Evolutionary conservation across 2,888 invertebrate species (phyloP).

Genomic region (Drosophila cyrtoloma): DNA sequence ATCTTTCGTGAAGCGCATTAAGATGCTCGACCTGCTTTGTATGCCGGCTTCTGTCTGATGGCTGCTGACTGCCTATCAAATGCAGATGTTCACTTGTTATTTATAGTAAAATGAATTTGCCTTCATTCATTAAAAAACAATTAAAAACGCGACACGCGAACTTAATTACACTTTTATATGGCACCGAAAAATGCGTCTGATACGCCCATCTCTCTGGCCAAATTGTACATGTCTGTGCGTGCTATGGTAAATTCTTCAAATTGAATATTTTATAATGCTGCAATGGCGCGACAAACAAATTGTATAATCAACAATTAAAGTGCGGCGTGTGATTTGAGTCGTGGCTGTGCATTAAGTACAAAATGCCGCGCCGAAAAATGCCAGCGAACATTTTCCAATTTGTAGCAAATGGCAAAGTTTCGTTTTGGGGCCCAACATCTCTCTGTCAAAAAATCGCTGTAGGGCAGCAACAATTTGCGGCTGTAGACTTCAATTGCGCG

Average conservation of each 20-base stretch:
- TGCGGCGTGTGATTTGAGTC: slow-evolving; percentile 52
- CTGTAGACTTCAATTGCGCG: slow-evolving; percentile 79
- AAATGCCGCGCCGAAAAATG: slow-evolving; percentile 31
- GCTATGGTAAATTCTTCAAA: slow-evolving; percentile 43
- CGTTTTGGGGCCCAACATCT: slow-evolving; percentile 36
- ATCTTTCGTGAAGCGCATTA: not conserved
- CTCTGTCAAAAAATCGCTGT: slow-evolving; percentile 19
- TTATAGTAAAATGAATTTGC: slow-evolving; percentile 57
- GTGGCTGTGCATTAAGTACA: slow-evolving; percentile 59
- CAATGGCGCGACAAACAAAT: slow-evolving; percentile 48
- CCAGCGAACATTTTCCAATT: slow-evolving; percentile 57
- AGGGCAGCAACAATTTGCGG: slow-evolving; percentile 57
- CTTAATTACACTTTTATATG: slow-evolving; percentile 82
- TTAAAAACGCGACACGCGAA: slow-evolving; percentile 79
- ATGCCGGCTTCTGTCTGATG: not conserved
- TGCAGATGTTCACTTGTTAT: slow-evolving; percentile 22
- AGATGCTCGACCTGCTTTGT: not conserved
- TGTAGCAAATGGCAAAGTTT: slow-evolving; percentile 68
- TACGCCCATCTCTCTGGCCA: slow-evolving; percentile 14
- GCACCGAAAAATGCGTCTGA: slow-evolving; percentile 37
- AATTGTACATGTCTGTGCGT: slow-evolving; percentile 19
- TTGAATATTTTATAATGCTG: slow-evolving; percentile 60
- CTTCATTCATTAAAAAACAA: slow-evolving; percentile 82
- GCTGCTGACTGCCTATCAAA: slow-evolving; percentile 22
- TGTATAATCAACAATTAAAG: slow-evolving; percentile 73